These are phyloP conservation scores for Raphicerus campestris DNA, from an alignment of 2,113 vertebrate species.

Conservation along the genomic window DNA sequence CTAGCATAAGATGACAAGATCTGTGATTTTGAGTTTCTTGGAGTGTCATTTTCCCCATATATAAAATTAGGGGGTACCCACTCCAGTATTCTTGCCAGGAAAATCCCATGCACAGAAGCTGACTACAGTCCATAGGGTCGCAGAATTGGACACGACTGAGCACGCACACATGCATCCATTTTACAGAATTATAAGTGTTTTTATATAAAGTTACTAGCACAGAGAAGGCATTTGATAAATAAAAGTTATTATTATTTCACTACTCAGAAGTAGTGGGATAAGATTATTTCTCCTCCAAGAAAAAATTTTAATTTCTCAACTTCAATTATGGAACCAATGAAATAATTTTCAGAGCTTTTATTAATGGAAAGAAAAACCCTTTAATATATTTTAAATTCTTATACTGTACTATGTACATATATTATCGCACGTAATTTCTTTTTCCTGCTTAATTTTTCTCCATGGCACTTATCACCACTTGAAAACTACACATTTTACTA, in stretches of 20 bases:
- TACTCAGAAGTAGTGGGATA: slow-evolving; percentile 2
- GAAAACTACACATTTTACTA: background rate
- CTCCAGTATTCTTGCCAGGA: background rate
- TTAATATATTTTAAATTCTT: slow-evolving; percentile 35
- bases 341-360: slow-evolving; percentile 23
- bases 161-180: background rate
- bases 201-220: slow-evolving; percentile 16
- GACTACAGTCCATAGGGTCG: background rate
- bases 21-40: background rate
- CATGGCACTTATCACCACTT: background rate
- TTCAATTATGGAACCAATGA: background rate
- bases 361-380: background rate
- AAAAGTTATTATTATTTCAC: slow-evolving; percentile 26
- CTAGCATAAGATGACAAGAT: background rate
- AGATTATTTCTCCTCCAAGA: background rate
- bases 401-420: background rate
- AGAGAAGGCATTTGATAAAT: too few species aligned
- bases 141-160: background rate
- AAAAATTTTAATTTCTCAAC: slow-evolving; percentile 11
- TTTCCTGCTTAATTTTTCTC: background rate
- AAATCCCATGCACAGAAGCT: background rate
- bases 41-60: background rate
- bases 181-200: background rate
- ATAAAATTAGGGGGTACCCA: background rate
- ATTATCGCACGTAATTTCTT: background rate